Evolutionary conservation across 2,113 vertebrate species (phyloP), one percentile per base, ranked within the genome.

Genomic region (Sardina pilchardus): DNA sequence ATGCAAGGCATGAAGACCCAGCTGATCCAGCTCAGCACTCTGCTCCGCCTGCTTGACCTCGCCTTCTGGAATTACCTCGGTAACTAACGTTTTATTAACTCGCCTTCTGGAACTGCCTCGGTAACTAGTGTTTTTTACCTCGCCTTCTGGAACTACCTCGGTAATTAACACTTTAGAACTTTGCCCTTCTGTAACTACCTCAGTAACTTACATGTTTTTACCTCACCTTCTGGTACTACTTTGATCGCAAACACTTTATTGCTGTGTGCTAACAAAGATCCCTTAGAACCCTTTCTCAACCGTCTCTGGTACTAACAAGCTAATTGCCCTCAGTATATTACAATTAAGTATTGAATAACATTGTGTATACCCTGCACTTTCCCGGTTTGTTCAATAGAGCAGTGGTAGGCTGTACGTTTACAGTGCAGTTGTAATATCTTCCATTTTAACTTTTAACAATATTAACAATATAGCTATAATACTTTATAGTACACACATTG

Each of bases 1-100:
- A 99, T 99, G 98, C 97, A 98, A 93, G 98, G 98, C 48, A 99
- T 99, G 98, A 99, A 99, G 95, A 97, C 96, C 14, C 98, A 99
- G 91, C 93, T 99, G 89, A 96, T 98, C 88, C 98, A 99, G 43
- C 96, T 99, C 91, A 96, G 98, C 88, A 95, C 96, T n/a, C 96
- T 99, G 93, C 96, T 99, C 89, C 94, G 97, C 39, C 96, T 99
- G 85, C 92, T 99, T 92, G 98, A 99, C 92, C 93, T 96, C 89
- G 93, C 96, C 89, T 99, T 99, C 96, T 99, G 97, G 95, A 98
- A 96, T 95, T 99, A 99, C 83, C 96, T 99, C 80, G 98, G 63
- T 71, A 71, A 71, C 26, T 10, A 30, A 10, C 30, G 4, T 34
- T 19, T 36, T 39, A 78, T 36, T 78, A 78, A 9, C 10, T 17